A percentile compares a stretch with the other conserved stretches of the same genome.
Conservation (phyloP, 92 coral and sea anemone genomes). For the Hydrozoanthus gracilis region DNA sequence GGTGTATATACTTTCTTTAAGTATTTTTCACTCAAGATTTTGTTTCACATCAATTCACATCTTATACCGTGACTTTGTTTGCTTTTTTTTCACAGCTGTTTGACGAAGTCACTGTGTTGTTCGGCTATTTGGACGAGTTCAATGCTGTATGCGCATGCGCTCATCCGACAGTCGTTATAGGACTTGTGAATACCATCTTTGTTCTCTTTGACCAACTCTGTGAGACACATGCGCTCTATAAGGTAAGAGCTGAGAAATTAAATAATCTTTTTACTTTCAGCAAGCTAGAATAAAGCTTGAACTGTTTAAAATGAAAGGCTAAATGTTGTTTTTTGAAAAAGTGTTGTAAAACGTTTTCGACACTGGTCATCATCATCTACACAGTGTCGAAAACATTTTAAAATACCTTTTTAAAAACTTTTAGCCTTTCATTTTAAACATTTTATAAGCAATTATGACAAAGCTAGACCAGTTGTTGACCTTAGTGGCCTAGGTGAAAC, state of each 20-base stretch:
- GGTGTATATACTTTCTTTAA: too few relatives aligned
- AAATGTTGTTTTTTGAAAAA: too few relatives aligned
- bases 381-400: too few relatives aligned
- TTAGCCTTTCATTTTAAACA: too few relatives aligned
- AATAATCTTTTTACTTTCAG: neutral
- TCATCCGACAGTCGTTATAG: constrained; percentile 72
- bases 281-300: neutral
- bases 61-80: neutral
- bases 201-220: constrained; percentile 72
- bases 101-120: constrained; percentile 83
- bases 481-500: too few relatives aligned
- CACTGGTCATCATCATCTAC: too few relatives aligned
- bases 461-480: too few relatives aligned
- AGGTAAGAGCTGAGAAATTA: constrained; percentile 36
- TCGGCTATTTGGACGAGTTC: constrained; percentile 84
- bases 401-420: too few relatives aligned
- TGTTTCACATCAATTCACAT: neutral
- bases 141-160: constrained; percentile 67
- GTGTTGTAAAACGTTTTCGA: too few relatives aligned
- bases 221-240: constrained; percentile 81
- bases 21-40: neutral
- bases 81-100: constrained; percentile 55
- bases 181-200: constrained; percentile 77
- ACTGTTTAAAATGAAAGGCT: neutral
- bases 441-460: too few relatives aligned